Conservation (phyloP, 2,113 vertebrate genomes). For the Ardeotis arabs region DNA sequence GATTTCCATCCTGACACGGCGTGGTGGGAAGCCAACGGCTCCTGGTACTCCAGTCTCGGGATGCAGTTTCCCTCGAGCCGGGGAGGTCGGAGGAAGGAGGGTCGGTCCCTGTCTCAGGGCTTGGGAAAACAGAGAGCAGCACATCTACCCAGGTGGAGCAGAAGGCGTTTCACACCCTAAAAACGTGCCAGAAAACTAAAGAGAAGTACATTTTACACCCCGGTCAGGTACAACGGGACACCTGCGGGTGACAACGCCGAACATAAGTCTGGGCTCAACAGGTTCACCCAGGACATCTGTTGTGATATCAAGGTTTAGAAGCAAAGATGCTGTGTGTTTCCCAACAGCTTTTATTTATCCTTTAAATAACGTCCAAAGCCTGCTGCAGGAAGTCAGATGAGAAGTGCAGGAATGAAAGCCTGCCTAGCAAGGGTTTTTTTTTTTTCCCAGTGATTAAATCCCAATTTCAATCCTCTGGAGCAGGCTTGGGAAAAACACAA, state of each 20-base stretch:
- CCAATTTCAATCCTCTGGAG: background rate
- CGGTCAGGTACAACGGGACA: rapidly evolving
- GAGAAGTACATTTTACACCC: rapidly evolving
- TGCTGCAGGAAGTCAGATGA: background rate
- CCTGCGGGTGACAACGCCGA: background rate
- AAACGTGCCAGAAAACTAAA: rapidly evolving
- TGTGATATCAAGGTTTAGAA: background rate
- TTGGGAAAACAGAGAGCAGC: background rate
- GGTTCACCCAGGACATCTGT: background rate
- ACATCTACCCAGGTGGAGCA: background rate
- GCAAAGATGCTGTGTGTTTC: background rate
- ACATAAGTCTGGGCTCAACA: background rate
- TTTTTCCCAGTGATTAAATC: background rate
- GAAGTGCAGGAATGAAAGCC: rapidly evolving
- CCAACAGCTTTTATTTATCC: background rate
- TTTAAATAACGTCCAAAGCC: background rate
- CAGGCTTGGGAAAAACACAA: background rate
- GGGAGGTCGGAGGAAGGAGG: background rate
- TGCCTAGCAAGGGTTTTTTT: background rate
- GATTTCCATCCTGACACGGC: background rate
- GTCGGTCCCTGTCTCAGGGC: rapidly evolving
- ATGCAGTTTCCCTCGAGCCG: rapidly evolving
- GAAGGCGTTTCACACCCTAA: background rate
- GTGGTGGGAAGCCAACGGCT: background rate
- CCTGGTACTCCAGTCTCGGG: rapidly evolving